Conservation (phyloP, 2,888 invertebrate genomes). For the Rhagonycha lutea region DNA sequence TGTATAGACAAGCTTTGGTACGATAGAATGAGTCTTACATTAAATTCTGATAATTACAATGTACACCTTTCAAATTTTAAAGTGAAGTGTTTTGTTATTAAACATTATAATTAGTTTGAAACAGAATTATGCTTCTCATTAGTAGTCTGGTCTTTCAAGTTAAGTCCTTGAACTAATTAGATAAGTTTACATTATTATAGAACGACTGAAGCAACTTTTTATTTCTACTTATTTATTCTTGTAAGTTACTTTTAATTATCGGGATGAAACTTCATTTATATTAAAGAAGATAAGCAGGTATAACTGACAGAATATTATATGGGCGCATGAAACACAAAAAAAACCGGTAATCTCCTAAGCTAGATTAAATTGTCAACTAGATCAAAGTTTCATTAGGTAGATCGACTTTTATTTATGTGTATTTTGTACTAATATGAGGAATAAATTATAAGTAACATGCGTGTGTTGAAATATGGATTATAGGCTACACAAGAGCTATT, state of each 20-base stretch:
- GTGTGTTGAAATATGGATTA: neutral
- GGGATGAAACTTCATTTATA: conserved; percentile 17
- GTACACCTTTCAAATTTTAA: neutral
- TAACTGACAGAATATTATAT: conserved; percentile 14
- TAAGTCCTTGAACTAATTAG: conserved; percentile 15
- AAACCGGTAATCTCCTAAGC: conserved; percentile 13
- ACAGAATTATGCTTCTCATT: neutral
- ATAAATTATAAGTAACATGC: neutral
- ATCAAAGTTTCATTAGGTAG: neutral
- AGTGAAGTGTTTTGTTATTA: neutral
- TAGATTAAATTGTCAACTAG: conserved; percentile 17
- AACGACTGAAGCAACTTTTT: conserved; percentile 4
- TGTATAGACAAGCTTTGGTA: neutral
- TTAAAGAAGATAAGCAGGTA: conserved; percentile 9
- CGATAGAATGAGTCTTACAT: neutral
- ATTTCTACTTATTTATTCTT: conserved; percentile 18
- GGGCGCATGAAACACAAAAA: conserved; percentile 4
- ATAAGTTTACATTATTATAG: conserved; percentile 5
- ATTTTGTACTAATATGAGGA: neutral
- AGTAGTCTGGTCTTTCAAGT: conserved; percentile 10
- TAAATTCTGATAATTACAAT: neutral
- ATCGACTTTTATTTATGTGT: neutral
- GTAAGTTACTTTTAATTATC: conserved; percentile 12
- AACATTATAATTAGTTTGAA: neutral
- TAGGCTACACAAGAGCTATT: neutral